Base-by-base conservation (phyloP, 2,888 invertebrate genomes). In the Macaria notata region DNA sequence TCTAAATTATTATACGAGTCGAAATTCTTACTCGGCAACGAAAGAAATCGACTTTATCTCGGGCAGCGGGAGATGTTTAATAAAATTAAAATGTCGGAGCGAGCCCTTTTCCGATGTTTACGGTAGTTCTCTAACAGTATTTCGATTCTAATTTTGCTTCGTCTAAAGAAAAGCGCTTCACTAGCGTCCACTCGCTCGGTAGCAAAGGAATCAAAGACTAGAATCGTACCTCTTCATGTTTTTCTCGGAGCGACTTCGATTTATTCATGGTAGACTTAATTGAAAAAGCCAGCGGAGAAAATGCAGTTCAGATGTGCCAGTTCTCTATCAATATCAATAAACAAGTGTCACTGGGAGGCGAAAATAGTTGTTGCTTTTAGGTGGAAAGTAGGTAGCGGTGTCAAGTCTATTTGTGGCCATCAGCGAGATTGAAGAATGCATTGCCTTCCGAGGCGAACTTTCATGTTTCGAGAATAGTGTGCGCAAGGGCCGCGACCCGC, bases 1-100 rank as follows among this genome's bases (percentile, higher is more conserved):
- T 91, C 91, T 91, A 90, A 90, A 91, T 90, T 91, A 91, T 91
- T 90, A 89, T 84, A 88, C 86, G 85, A 88, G 83, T 88, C 81
- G 84, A 88, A 88, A 88, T 90, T 89, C 88, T 88, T 88, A 87
- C 84, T 89, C 83, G 83, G 83, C 79, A 83, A 79, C 84, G 83
- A 89, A 90, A 89, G 84, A 89, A 90, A 89, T 89, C 87, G 84
- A 89, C 86, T 89, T 88, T 88, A 88, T 88, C 84, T 84, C 76
- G 78, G 79, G 79, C 76, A 83, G 78, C 72, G 80, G 79, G 83
- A 84, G 88, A 84, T 84, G 86, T 85, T 88, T 86, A 88, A 88
- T 89, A 88, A 89, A 89, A 90, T 90, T 88, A 88, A 89, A 89
- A 86, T 73, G 85, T 84, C 80, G 76, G 81, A 81, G 77, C 76